Base-by-base conservation (phyloP, 1,140 invertebrate species). In the Macrocentrus cingulum region DNA sequence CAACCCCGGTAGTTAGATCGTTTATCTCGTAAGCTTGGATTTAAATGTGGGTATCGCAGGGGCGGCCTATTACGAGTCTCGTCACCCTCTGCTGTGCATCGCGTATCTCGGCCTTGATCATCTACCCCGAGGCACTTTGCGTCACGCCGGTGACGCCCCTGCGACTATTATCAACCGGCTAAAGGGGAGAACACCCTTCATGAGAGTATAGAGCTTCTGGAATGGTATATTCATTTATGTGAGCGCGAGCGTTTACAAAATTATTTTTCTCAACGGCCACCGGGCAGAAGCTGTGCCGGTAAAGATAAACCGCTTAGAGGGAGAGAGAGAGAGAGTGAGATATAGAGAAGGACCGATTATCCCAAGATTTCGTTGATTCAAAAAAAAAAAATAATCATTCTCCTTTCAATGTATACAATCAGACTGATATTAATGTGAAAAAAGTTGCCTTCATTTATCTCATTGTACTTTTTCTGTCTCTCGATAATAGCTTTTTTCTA, bases 21-120 rank as follows among this genome's bases (percentile, higher is more conserved):
- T 74, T 74, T 76, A 74, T 74, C 70, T 71, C 70, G 56, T 63
- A 70, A 74, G 66, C 64, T 57, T 34, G 62, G 67, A 72, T 76
- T 74, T 70, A 68, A 64, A 76, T 63, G 69, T 61, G 54, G 62
- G 69, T 63, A 65, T 65, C 57, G 61, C 56, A 19, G 56, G 56
- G 56, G 56, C 39, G 46, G 8, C 56, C 56, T 29, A 51, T 58
- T 58, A 58, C 23, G 7, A 8, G 13, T 39, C 15, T 3, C 15
- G 8, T n/a, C 36, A 39, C 22, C 25, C 37, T 54, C 56, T 45
- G 22, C 25, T 25, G 15, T 32, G 23, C 13, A 39, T 39, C 13
- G 3, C 13, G 11, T 13, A 39, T 39, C 7, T 39, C 18, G 11
- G 23, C 46, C 22, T 29, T 37, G 11, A 48, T 51, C 20, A 58